Evolutionary conservation across 2,797 vertebrate genomes (phyloP).

Genomic region (Enteromius anoplus): DNA sequence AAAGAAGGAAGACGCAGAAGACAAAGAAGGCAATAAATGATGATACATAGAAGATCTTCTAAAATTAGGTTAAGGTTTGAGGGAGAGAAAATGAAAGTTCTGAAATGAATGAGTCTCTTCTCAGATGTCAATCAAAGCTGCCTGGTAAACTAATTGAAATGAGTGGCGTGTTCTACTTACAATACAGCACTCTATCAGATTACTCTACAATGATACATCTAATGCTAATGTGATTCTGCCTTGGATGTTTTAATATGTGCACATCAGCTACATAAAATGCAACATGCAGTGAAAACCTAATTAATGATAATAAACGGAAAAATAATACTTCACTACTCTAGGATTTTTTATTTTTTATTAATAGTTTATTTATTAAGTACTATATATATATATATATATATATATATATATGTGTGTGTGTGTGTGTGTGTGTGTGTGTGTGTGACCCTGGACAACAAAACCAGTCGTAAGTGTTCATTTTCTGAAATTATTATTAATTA

Average conservation of each 20-base stretch:
- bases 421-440: no score
- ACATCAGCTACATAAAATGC: constrained; percentile 49
- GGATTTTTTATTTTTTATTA: not conserved
- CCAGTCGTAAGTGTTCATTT: no score
- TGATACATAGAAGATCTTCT: constrained; percentile 31
- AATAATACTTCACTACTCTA: not conserved
- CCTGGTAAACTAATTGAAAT: constrained; percentile 41
- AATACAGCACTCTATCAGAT: constrained; percentile 50
- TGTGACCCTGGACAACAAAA: no score
- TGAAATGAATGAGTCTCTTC: constrained; percentile 43
- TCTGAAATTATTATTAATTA: no score
- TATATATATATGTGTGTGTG: no score
- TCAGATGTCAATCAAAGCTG: constrained; percentile 38
- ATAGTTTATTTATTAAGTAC: not conserved
- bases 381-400: no score
- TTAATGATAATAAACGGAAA: not conserved
- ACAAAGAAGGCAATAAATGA: constrained; percentile 26
- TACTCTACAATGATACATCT: constrained; percentile 54
- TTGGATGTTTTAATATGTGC: constrained; percentile 57
- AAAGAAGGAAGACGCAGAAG: constrained; percentile 35
- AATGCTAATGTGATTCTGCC: constrained; percentile 58
- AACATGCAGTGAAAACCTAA: constrained; percentile 33
- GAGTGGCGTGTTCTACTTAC: constrained; percentile 36
- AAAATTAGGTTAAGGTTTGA: constrained; percentile 40
- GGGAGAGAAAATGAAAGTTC: constrained; percentile 34